phyloP scores from a whole-genome alignment of 1,140 invertebrate species.

The Trinorchestia longiramus region DNA sequence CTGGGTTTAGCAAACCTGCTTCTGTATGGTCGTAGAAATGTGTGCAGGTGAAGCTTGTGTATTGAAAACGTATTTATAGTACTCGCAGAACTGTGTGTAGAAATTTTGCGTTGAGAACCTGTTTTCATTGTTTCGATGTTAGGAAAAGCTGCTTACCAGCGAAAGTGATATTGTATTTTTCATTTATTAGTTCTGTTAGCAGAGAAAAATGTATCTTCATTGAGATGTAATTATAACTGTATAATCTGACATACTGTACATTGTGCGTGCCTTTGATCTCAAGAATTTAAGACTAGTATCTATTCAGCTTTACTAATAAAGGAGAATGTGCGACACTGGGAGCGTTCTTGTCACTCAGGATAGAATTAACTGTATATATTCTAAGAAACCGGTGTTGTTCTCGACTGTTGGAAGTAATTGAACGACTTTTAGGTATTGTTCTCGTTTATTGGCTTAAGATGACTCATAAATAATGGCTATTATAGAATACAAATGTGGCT shows the following conservation, averaged over 20 bases:
- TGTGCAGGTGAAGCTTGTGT: not conserved
- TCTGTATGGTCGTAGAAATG: too few relatives aligned
- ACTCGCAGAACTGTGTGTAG: not conserved
- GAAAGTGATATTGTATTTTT: not conserved
- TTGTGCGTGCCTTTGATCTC: constrained; percentile 6
- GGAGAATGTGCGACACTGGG: not conserved
- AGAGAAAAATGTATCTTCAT: not conserved
- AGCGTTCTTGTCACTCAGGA: not conserved
- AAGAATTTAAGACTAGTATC: not conserved
- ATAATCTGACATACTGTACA: not conserved
- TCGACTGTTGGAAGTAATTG: not conserved
- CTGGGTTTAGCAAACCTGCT: too few relatives aligned
- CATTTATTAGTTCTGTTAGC: not conserved
- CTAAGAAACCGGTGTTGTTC: not conserved
- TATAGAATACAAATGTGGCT: not conserved
- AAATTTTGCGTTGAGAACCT: not conserved
- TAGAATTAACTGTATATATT: not conserved
- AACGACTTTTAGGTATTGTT: not conserved
- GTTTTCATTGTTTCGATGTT: not conserved
- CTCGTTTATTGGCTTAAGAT: not conserved
- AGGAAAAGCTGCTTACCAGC: not conserved
- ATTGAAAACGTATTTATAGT: not conserved
- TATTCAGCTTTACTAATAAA: not conserved
- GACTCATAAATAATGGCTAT: too few relatives aligned
- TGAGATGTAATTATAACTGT: not conserved